phyloP scores from a whole-genome alignment of 2,113 vertebrate genomes.

The Hipposideros armiger region DNA sequence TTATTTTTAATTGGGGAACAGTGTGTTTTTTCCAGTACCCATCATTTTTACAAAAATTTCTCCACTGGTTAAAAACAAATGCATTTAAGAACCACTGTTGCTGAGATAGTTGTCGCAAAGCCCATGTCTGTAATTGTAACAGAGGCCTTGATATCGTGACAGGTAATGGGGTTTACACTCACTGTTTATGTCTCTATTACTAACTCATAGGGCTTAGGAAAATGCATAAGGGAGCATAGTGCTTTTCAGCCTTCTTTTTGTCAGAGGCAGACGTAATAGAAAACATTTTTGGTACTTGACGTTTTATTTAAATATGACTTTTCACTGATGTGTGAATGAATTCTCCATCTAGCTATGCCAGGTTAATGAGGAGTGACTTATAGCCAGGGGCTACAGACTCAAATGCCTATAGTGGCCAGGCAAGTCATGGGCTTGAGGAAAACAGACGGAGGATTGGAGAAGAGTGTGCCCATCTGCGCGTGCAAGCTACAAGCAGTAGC shows the following conservation, averaged over 20 bases:
- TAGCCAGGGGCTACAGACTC: background rate
- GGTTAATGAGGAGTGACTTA: background rate
- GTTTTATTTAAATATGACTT: constrained; percentile 46
- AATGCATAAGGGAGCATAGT: background rate
- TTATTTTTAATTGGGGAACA: no score
- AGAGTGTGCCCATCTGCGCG: background rate
- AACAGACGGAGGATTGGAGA: no score
- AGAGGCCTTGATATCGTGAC: background rate
- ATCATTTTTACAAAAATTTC: background rate
- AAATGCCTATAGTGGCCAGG: background rate
- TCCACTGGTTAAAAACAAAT: constrained; percentile 16
- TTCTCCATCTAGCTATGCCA: background rate
- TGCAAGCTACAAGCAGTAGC: no score
- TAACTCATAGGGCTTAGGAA: background rate
- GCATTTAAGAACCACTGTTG: constrained; percentile 1
- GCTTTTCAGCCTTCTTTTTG: background rate
- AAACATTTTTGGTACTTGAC: constrained; percentile 5
- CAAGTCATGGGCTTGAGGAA: background rate
- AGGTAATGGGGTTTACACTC: background rate
- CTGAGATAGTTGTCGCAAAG: background rate
- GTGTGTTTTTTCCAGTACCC: no score
- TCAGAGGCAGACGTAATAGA: background rate
- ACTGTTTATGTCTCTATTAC: background rate
- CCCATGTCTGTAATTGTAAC: background rate
- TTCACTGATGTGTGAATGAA: constrained; percentile 22